A percentile compares a stretch with the other conserved stretches of the same genome.
Evolutionary conservation across 2,888 invertebrate species (phyloP).

Genomic region (Stenchaetothrips biformis): DNA sequence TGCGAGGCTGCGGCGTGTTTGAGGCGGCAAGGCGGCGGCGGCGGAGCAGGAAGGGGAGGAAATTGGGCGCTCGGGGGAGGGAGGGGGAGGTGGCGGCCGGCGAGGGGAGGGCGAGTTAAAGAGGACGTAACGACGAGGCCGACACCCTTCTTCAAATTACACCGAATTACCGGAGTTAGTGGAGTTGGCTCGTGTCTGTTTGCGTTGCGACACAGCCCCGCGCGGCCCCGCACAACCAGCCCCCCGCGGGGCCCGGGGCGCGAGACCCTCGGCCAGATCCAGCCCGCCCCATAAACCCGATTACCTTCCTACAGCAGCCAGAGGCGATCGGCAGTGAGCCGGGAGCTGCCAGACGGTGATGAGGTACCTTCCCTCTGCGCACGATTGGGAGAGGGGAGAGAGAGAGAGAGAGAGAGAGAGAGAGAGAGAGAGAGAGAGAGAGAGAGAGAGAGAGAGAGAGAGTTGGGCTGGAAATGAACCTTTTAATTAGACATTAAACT

Average conservation of each 20-base stretch:
- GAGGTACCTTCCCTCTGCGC: not conserved
- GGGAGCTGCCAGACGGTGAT: not conserved
- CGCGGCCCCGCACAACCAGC: too few species aligned
- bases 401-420: too few species aligned
- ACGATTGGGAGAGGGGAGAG: not conserved
- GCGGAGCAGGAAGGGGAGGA: not conserved
- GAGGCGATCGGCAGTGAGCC: too few species aligned
- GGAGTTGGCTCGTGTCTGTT: not conserved
- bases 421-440: not conserved
- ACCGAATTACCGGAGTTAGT: constrained; percentile 8
- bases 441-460: not conserved
- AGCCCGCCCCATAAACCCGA: too few species aligned
- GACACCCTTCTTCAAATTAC: constrained; percentile 1
- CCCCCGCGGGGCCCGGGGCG: too few species aligned
- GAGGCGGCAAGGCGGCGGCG: not conserved
- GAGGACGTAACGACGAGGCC: not conserved
- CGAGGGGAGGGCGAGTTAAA: not conserved
- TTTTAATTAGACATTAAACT: too few species aligned
- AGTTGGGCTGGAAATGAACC: too few species aligned
- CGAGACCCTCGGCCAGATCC: too few species aligned
- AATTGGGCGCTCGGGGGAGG: too few species aligned
- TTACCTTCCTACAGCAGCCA: too few species aligned
- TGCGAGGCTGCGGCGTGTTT: not conserved
- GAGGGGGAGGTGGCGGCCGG: too few species aligned
- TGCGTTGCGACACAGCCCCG: not conserved